Evolutionary conservation across 2,888 invertebrate species (phyloP).

Genomic region (Papilio gigon): DNA sequence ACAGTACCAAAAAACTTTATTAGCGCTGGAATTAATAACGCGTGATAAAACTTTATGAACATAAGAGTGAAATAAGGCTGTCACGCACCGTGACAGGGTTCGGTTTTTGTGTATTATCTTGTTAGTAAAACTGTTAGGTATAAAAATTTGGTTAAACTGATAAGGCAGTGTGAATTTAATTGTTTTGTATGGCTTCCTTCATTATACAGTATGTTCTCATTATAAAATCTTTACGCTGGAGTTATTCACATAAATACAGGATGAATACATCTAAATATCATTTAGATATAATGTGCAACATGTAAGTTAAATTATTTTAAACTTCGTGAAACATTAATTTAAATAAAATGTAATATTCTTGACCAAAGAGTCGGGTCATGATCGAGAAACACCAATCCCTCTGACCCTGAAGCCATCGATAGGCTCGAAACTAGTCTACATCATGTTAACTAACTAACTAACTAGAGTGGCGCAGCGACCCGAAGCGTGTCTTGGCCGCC

Average conservation of each 20-base stretch:
- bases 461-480: too few relatives aligned
- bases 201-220: slow-evolving; percentile 1
- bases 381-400: too few relatives aligned
- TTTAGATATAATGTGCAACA: too few relatives aligned
- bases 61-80: slow-evolving; percentile 27
- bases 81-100: slow-evolving; percentile 5
- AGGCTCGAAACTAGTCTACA: too few relatives aligned
- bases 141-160: slow-evolving; percentile 13
- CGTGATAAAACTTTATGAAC: slow-evolving; percentile 28
- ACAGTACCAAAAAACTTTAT: slow-evolving; percentile 3
- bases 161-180: slow-evolving; percentile 27
- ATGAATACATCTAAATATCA: background rate
- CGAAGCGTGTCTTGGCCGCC: too few relatives aligned
- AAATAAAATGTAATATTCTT: too few relatives aligned
- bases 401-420: too few relatives aligned
- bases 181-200: background rate
- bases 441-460: too few relatives aligned
- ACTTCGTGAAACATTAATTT: too few relatives aligned
- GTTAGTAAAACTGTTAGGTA: slow-evolving; percentile 7
- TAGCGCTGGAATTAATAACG: slow-evolving; percentile 29
- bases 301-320: too few relatives aligned
- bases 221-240: slow-evolving; percentile 16
- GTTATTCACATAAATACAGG: background rate
- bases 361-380: too few relatives aligned
- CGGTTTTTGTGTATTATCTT: slow-evolving; percentile 12